These are phyloP conservation scores for Papilio machaon DNA, from an alignment of 1,140 invertebrate genomes.

Conservation along the genomic window DNA sequence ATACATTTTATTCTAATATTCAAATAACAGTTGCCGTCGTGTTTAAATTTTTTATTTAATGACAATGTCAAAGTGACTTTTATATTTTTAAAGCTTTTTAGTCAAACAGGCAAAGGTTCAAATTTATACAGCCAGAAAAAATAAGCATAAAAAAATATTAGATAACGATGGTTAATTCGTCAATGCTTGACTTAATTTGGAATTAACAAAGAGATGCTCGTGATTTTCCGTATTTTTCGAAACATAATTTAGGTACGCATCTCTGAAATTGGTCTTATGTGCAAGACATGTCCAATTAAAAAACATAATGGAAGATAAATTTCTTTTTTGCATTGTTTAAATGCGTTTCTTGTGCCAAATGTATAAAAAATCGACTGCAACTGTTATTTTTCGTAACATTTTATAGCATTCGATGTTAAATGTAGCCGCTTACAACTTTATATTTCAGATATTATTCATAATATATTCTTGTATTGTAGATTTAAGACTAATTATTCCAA, in stretches of 20 bases:
- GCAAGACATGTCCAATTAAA: too few relatives aligned
- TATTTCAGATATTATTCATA: slow-evolving; percentile 33
- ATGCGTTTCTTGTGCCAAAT: slow-evolving; percentile 31
- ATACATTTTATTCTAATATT: background rate
- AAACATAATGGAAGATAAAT: background rate
- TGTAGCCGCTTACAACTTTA: slow-evolving; percentile 18
- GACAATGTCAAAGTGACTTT: slow-evolving; percentile 15
- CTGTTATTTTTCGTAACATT: slow-evolving; percentile 8
- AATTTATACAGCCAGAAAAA: background rate
- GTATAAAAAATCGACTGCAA: slow-evolving; percentile 23
- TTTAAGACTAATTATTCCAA: slow-evolving; percentile 22
- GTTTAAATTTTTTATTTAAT: background rate
- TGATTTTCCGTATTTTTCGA: too few relatives aligned
- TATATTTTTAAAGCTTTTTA: background rate
- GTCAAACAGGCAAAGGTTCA: background rate
- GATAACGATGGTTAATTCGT: background rate
- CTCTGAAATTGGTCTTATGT: too few relatives aligned
- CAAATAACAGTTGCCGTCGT: slow-evolving; percentile 12
- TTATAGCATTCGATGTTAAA: background rate
- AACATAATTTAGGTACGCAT: too few relatives aligned
- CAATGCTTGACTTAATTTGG: background rate
- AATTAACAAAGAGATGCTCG: too few relatives aligned
- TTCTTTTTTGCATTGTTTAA: background rate
- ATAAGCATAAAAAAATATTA: background rate
- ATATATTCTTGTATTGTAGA: slow-evolving; percentile 32